Evolutionary conservation across 2,888 invertebrate species (phyloP).

Genomic region (Elegia similella): DNA sequence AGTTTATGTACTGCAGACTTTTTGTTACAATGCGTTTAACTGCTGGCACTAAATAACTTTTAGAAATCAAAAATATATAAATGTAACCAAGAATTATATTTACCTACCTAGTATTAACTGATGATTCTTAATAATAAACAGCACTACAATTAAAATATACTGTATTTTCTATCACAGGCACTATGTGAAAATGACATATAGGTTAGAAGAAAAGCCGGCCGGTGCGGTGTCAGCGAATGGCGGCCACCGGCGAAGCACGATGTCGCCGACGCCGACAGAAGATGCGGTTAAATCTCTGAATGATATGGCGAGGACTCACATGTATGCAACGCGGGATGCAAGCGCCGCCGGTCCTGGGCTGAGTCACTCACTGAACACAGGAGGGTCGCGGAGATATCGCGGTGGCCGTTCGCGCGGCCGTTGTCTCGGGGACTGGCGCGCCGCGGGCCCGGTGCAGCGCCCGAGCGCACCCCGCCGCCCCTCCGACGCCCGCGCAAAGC

Average conservation of each 20-base stretch:
- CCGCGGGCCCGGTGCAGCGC: conserved; percentile 61
- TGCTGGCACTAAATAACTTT: too few species aligned
- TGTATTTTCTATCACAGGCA: conserved; percentile 8
- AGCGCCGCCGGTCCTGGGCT: conserved; percentile 61
- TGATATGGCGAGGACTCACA: conserved; percentile 58
- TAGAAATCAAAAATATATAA: too few species aligned
- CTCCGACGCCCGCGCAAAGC: conserved; percentile 56
- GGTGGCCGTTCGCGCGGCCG: conserved; percentile 79
- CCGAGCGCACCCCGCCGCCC: conserved; percentile 63
- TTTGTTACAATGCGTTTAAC: too few species aligned
- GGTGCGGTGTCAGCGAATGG: conserved; percentile 35
- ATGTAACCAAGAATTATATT: not conserved
- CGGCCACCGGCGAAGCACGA: conserved; percentile 30
- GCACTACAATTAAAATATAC: conserved; percentile 2
- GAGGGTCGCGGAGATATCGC: conserved; percentile 49
- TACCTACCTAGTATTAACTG: not conserved
- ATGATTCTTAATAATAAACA: not conserved
- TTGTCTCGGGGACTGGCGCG: conserved; percentile 79
- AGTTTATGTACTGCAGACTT: too few species aligned
- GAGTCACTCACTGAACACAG: conserved; percentile 53
- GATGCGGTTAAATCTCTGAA: conserved; percentile 22
- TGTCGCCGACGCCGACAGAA: conserved; percentile 22
- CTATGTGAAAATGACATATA: conserved; percentile 34
- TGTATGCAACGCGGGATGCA: conserved; percentile 57
- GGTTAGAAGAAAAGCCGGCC: conserved; percentile 69